These are phyloP conservation scores for Marcusenius ussheri DNA, from an alignment of 2,113 vertebrate species.

Conservation along the genomic window DNA sequence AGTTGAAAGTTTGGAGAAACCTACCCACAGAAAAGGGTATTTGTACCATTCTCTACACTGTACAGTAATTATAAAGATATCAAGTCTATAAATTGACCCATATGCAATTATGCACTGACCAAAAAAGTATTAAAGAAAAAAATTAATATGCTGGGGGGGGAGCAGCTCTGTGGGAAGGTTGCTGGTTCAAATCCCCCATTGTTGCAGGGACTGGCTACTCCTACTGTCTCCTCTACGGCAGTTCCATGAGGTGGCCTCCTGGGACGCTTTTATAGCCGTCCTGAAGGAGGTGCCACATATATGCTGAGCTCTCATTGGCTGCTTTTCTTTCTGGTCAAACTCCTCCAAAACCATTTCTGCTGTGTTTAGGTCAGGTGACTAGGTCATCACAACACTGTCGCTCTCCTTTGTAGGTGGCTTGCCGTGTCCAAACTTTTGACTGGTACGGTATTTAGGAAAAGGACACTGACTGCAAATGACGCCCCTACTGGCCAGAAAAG, in stretches of 20 bases:
- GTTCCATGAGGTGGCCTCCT: neutral
- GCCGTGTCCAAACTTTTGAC: neutral
- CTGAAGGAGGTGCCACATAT: neutral
- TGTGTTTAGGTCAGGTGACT: neutral
- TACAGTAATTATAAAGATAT: neutral
- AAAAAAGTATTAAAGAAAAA: neutral
- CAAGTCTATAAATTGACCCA: neutral
- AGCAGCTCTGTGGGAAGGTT: neutral
- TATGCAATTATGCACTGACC: neutral
- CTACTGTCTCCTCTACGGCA: neutral
- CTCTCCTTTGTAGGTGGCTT: neutral
- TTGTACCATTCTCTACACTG: neutral
- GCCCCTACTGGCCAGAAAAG: neutral
- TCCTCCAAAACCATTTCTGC: neutral
- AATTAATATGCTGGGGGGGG: neutral
- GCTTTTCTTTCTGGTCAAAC: neutral
- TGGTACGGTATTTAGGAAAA: neutral
- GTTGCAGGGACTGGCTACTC: neutral
- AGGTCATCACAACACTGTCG: neutral
- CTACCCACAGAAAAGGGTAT: neutral
- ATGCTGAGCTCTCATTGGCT: too few species aligned
- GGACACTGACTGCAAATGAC: neutral
- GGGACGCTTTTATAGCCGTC: neutral
- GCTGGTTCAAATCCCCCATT: neutral
- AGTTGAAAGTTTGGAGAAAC: neutral